Conservation (phyloP, 1,140 invertebrate species). For the Anastrepha obliqua region DNA sequence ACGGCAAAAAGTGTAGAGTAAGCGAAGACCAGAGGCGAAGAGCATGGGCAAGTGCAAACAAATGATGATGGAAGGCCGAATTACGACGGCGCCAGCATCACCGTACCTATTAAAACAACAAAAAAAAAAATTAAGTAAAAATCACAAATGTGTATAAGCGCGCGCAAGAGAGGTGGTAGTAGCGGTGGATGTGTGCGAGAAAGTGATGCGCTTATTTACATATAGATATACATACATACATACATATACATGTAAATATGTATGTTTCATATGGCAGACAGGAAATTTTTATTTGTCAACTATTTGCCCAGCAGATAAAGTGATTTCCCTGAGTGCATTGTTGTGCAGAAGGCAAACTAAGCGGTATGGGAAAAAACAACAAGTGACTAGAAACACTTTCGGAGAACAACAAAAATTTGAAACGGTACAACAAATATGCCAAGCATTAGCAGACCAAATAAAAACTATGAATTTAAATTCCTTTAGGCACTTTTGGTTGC, state of each 20-base stretch:
- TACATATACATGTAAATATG: neutral
- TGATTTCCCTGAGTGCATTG: neutral
- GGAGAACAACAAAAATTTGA: neutral
- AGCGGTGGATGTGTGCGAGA: neutral
- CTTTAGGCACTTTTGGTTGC: neutral
- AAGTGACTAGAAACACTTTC: neutral
- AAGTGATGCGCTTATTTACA: neutral
- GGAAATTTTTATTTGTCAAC: constrained; percentile 51
- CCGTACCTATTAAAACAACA: constrained; percentile 41
- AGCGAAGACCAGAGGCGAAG: neutral
- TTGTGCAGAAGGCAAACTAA: neutral
- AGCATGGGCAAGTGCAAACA: constrained; percentile 24
- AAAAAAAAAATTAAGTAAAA: neutral
- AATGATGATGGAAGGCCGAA: constrained; percentile 34
- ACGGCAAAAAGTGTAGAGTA: neutral
- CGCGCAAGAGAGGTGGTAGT: neutral
- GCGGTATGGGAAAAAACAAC: constrained; percentile 37
- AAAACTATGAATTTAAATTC: constrained; percentile 12
- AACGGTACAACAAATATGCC: neutral
- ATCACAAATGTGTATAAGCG: neutral
- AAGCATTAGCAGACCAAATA: neutral
- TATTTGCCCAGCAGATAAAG: constrained; percentile 47
- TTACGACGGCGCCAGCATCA: constrained; percentile 31
- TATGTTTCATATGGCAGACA: neutral
- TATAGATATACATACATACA: too few species aligned